Evolutionary conservation across 2,797 vertebrate species (phyloP).

Genomic region (Pantherophis vulpinus): DNA sequence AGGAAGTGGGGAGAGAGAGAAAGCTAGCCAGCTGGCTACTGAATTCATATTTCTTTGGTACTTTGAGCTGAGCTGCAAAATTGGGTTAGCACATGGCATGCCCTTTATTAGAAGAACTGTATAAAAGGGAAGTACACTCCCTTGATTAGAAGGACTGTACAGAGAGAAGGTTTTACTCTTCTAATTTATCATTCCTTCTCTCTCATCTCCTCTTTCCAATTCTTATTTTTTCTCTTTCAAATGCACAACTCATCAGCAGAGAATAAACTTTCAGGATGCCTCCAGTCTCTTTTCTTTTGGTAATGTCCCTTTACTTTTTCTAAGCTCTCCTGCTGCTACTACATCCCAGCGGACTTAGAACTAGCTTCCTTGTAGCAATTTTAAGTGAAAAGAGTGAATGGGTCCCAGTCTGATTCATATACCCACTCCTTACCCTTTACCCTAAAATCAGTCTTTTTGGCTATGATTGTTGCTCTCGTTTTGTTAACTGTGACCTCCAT

Average conservation of each 20-base stretch:
- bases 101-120: background rate
- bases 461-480: background rate
- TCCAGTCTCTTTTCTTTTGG: background rate
- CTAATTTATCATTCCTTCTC: background rate
- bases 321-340: background rate
- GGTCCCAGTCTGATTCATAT: background rate
- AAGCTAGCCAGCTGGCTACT: background rate
- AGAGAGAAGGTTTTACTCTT: background rate
- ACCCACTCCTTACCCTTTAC: background rate
- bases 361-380: background rate
- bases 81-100: background rate
- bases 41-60: background rate
- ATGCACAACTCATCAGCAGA: background rate
- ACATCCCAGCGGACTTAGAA: background rate
- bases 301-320: background rate
- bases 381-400: background rate
- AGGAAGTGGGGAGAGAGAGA: background rate
- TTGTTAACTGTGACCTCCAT: background rate
- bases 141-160: background rate
- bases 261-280: background rate
- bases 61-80: background rate
- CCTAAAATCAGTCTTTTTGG: background rate
- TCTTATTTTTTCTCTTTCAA: background rate
- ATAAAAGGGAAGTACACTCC: background rate
- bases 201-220: background rate